Percentiles rank a stretch among this genome's conserved stretches.
Evolutionary conservation across 2,797 vertebrate genomes (phyloP).

Genomic region (Aphelocoma californica): DNA sequence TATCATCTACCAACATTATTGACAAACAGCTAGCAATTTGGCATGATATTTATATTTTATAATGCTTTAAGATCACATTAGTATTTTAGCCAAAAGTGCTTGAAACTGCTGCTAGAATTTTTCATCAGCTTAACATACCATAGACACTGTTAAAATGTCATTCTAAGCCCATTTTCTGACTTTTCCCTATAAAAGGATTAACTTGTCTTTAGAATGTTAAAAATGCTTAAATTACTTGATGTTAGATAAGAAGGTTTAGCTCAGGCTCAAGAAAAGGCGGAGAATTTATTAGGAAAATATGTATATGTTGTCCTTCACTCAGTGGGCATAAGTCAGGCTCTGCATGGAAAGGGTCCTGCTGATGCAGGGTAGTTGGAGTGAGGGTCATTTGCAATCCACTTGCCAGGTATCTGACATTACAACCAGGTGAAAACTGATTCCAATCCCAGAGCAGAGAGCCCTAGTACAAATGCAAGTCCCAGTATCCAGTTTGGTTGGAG

Average conservation of each 20-base stretch:
- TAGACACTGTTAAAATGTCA: slow-evolving; percentile 55
- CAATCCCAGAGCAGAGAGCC: not conserved
- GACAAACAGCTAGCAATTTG: not conserved
- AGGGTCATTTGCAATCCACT: slow-evolving; percentile 2
- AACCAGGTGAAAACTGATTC: not conserved
- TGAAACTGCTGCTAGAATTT: slow-evolving; percentile 48
- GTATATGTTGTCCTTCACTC: not conserved
- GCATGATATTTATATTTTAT: not conserved
- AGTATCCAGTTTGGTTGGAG: not conserved
- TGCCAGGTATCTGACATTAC: not conserved
- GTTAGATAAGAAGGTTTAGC: slow-evolving; percentile 60
- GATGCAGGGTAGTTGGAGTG: not conserved
- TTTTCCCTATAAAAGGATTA: slow-evolving; percentile 59
- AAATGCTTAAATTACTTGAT: slow-evolving; percentile 61
- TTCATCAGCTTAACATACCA: slow-evolving; percentile 50
- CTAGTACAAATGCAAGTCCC: not conserved
- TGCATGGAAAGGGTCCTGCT: not conserved
- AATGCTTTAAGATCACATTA: not conserved
- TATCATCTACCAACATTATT: not conserved
- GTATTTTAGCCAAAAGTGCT: slow-evolving; percentile 17
- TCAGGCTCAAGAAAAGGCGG: not conserved
- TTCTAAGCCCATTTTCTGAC: slow-evolving; percentile 62
- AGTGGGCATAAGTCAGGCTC: not conserved
- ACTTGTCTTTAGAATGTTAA: slow-evolving; percentile 59
- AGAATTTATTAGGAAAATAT: slow-evolving; percentile 45